Evolutionary conservation across 2,888 invertebrate species (phyloP).

Genomic region (Sinhomidia bicolor): DNA sequence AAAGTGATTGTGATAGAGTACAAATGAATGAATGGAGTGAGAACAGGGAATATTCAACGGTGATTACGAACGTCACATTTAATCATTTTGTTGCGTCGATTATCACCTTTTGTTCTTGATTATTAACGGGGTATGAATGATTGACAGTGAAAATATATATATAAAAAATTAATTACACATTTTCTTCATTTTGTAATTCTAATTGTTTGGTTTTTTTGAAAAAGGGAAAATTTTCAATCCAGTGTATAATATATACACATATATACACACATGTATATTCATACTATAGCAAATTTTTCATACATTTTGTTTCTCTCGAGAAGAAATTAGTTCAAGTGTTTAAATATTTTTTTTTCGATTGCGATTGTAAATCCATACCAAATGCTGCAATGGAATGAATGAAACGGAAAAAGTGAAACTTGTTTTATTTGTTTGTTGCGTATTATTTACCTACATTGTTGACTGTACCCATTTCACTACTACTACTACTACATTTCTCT

Average conservation of each 20-base stretch:
- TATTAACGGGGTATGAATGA: slow-evolving; percentile 18
- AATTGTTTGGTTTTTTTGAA: background rate
- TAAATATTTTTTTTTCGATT: too few species aligned
- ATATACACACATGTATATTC: background rate
- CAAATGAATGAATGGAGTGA: background rate
- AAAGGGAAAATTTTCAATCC: background rate
- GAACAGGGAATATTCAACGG: background rate
- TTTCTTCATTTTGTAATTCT: background rate
- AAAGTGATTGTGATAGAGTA: too few species aligned
- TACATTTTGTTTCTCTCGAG: too few species aligned
- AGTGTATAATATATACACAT: background rate
- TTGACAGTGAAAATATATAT: slow-evolving; percentile 4
- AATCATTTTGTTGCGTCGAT: background rate
- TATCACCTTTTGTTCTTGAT: slow-evolving; percentile 2
- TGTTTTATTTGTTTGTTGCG: too few species aligned
- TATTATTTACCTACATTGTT: too few species aligned
- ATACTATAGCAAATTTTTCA: background rate
- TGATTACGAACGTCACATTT: background rate
- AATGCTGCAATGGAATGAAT: background rate
- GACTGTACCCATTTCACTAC: too few species aligned
- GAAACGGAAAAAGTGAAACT: background rate
- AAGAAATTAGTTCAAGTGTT: slow-evolving; percentile 7
- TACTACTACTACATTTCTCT: background rate
- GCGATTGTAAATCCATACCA: too few species aligned
- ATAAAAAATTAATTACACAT: background rate